Conservation (phyloP, 2,113 vertebrate genomes). For the Rhinichthys klamathensis region DNA sequence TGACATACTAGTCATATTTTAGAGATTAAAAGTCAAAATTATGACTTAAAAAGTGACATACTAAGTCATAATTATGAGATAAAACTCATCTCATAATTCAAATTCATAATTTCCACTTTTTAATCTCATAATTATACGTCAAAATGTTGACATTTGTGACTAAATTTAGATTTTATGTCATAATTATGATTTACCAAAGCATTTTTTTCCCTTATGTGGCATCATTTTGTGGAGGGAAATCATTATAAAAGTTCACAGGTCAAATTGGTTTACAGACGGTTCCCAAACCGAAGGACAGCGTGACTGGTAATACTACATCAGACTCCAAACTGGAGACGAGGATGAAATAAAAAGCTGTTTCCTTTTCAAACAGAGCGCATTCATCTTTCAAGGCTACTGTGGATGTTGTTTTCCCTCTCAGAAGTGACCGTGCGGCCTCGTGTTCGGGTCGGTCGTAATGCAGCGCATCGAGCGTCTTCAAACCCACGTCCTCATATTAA, state of each 20-base stretch:
- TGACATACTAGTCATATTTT: too few species aligned
- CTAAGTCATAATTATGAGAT: too few species aligned
- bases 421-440: background rate
- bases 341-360: background rate
- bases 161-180: too few species aligned
- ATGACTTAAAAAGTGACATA: too few species aligned
- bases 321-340: background rate
- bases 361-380: background rate
- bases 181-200: too few species aligned
- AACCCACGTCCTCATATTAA: constrained; percentile 33
- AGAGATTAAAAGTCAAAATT: too few species aligned
- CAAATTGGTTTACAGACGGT: background rate
- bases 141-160: too few species aligned
- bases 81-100: too few species aligned
- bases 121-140: too few species aligned
- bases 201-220: too few species aligned
- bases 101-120: too few species aligned
- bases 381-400: constrained; percentile 6
- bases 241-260: constrained; percentile 5
- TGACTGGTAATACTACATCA: background rate
- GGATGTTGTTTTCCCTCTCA: background rate
- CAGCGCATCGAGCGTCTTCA: constrained; percentile 36
- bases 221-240: background rate
- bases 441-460: background rate
- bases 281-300: background rate